These are phyloP conservation scores for Terrapene triunguis DNA, from an alignment of 2,113 vertebrate species.

Conservation along the genomic window DNA sequence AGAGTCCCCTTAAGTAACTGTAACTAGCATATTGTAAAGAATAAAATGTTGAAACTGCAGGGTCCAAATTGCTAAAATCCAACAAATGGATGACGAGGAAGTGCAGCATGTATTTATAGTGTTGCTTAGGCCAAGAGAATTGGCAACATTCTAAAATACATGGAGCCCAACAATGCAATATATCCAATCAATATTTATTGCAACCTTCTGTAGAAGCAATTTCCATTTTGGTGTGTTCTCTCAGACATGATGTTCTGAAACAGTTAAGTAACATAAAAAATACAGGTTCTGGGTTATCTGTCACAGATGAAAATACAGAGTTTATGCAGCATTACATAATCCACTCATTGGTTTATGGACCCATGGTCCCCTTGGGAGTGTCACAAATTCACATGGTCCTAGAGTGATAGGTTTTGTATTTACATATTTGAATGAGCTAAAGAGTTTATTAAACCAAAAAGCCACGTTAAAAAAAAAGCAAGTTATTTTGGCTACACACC, in stretches of 20 bases:
- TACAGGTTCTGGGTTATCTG: constrained; percentile 80
- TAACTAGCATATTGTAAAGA: constrained; percentile 17
- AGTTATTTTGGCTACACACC: neutral
- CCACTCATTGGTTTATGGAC: constrained; percentile 73
- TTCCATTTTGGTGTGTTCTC: constrained; percentile 82
- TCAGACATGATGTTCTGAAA: constrained; percentile 77
- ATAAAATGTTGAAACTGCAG: constrained; percentile 53
- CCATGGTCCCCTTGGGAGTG: constrained; percentile 67
- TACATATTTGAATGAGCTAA: constrained; percentile 59
- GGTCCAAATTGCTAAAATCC: constrained; percentile 58
- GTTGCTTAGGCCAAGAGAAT: constrained; percentile 63
- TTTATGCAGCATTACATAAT: constrained; percentile 83
- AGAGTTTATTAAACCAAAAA: constrained; percentile 48
- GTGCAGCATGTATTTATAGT: constrained; percentile 52
- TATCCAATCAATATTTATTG: constrained; percentile 80
- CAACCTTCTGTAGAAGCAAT: constrained; percentile 78
- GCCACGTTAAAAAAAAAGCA: constrained; percentile 42
- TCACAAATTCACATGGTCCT: constrained; percentile 69
- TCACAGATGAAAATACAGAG: constrained; percentile 81
- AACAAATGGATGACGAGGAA: constrained; percentile 38
- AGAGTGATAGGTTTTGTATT: constrained; percentile 52
- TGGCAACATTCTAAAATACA: constrained; percentile 66
- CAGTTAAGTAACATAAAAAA: constrained; percentile 82
- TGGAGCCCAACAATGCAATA: constrained; percentile 65
- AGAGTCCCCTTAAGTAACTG: constrained; percentile 7